phyloP scores from a whole-genome alignment of 1,140 invertebrate genomes.

The Aphelenchoides avenae region DNA sequence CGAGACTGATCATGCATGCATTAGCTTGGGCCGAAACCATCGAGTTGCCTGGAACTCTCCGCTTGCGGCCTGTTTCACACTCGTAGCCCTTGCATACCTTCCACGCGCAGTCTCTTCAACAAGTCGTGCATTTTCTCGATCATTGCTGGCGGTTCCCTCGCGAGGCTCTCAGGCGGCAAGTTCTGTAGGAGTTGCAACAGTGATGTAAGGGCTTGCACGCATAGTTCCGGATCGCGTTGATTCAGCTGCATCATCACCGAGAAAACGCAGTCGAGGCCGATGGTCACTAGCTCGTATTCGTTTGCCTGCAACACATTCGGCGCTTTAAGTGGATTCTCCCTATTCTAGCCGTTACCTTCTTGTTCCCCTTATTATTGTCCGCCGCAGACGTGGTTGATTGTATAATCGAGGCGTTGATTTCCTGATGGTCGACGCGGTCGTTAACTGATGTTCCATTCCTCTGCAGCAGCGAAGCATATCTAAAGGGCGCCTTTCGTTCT shows the following conservation, averaged over 20 bases:
- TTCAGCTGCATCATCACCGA: constrained; percentile 53
- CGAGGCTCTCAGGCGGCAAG: constrained; percentile 40
- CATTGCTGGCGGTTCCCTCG: constrained; percentile 31
- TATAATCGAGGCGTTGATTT: background rate
- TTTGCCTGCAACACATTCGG: constrained; percentile 18
- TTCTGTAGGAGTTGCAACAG: constrained; percentile 45
- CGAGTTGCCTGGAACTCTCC: constrained; percentile 39
- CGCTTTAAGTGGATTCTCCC: no score
- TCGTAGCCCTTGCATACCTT: constrained; percentile 27
- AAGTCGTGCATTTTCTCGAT: constrained; percentile 43
- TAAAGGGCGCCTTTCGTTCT: background rate
- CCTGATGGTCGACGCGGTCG: background rate
- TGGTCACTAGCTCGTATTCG: constrained; percentile 27
- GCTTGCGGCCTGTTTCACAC: no score
- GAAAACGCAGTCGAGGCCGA: constrained; percentile 46
- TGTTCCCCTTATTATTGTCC: background rate
- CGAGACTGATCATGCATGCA: constrained; percentile 42
- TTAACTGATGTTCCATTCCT: constrained; percentile 2
- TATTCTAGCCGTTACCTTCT: no score
- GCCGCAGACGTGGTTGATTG: background rate
- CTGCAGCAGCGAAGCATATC: background rate
- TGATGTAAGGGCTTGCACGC: constrained; percentile 48
- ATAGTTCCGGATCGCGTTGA: constrained; percentile 48
- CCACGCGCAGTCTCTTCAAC: constrained; percentile 31
- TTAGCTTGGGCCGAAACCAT: constrained; percentile 37